Evolutionary conservation across 2,113 vertebrate species (phyloP), one percentile per base, ranked within the genome.

Genomic region (Periophthalmus modestus): DNA sequence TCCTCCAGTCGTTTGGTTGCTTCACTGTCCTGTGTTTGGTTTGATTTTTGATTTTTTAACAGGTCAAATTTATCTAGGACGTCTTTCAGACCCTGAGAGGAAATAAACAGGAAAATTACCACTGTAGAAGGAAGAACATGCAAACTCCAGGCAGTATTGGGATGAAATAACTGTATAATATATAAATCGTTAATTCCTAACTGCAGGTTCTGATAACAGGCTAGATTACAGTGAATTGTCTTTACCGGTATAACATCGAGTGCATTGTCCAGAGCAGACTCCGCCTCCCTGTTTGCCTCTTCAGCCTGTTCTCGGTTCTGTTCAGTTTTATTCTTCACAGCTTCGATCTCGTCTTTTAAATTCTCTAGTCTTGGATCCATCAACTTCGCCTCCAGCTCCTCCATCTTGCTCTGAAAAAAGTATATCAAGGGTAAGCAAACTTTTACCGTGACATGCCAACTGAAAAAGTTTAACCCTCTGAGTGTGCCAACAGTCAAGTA

Each of bases 51-150:
- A 72, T 84, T 74, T 69, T 94, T 93, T 68, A 98, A 84, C 68
- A 83, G 7, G 19, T 74, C 63, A 74, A 94, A 94, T 66, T 84
- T 88, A 28, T 83, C 90, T 80, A 84, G 87, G 23, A 95, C 66
- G 0, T 92, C 65, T n/a, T 75, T 55, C 71, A 96, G 81, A n/a
- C 89, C 93, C 95, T 97, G 68, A 7, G 7, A 21, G 7, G 14
- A 62, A 14, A 52, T 10, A 73, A 21, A 72, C 33, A 68, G 13
- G 9, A 61, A 24, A 34, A 19, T 18, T 0, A 28, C 39, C 39
- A 43, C 6, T 9, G 7, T 39, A 0, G 36, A 43, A 10, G 7
- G 39, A 43, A 43, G 7, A 43, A 43, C 39, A 43, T 9, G 7
- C 39, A 43, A 10, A 43, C 39, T 43, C 7, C 39, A 43, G 39